Evolutionary conservation across 2,113 vertebrate genomes (phyloP), one percentile per base, ranked within the genome.

Genomic region (Vicugna pacos): DNA sequence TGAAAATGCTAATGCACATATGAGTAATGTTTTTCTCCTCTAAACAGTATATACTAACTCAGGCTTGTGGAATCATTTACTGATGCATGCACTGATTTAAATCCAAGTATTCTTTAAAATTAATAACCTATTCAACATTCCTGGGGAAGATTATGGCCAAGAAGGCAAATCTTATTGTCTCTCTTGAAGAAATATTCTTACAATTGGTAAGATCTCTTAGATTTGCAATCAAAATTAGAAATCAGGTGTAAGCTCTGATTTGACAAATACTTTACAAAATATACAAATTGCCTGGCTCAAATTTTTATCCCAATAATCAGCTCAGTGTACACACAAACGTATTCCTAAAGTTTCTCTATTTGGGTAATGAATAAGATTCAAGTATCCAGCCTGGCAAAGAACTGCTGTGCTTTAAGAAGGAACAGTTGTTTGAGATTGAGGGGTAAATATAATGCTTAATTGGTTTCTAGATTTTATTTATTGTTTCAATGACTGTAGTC

Each of bases 1-100:
- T 89, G 83, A 96, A 96, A 95, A 97, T 97, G 94, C 83, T 96
- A 93, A 97, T 97, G 92, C 26, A 91, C 24, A 76, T 54, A 86
- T 94, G 92, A 96, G 24, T 97, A 93, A 97, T 95, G 46, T 76
- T 93, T 92, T 95, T 54, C 67, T 89, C 72, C 67, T 95, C 82
- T 92, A 72, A 94, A 89, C 6, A 17, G 11, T 79, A 77, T 93
- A 93, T 75, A 85, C 60, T 73, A 96, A 91, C 42, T 96, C 65
- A 67, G 46, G 32, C 73, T 89, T 86, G 46, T 82, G 58, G 28
- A 94, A 92, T 95, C 79, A 96, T 89, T 97, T 94, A 95, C 83
- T 93, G 62, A 91, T 72, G 30, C 62, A 83, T 81, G 15, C 52
- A 76, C 46, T 93, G 69, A 98, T 90, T 97, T 94, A 94, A 96